Percentiles rank a stretch among this genome's conserved stretches.
phyloP scores from a whole-genome alignment of 2,888 invertebrate species.

The Cyaniris semiargus region DNA sequence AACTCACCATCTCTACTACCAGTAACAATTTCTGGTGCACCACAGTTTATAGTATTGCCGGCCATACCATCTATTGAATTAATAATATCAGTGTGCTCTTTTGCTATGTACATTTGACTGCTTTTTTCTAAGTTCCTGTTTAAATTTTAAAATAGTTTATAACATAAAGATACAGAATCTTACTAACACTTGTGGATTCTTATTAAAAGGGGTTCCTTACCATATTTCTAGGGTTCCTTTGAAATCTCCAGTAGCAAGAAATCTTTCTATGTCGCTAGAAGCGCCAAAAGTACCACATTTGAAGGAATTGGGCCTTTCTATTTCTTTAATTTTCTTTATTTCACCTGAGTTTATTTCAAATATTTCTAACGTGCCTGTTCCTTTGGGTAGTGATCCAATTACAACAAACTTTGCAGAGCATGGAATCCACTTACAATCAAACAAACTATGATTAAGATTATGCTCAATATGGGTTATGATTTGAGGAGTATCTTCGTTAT shows the following conservation, averaged over 20 bases:
- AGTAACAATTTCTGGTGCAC: constrained; percentile 97
- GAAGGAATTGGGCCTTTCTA: constrained; percentile 90
- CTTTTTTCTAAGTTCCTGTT: constrained; percentile 89
- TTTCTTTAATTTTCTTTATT: constrained; percentile 83
- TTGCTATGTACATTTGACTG: constrained; percentile 87
- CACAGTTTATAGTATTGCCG: constrained; percentile 89
- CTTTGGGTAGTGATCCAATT: constrained; percentile 91
- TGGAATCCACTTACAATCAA: constrained; percentile 98
- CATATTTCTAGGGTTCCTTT: constrained; percentile 91
- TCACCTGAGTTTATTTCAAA: constrained; percentile 89
- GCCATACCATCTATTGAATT: constrained; percentile 96
- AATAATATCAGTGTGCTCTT: constrained; percentile 90
- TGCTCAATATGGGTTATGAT: constrained; percentile 93
- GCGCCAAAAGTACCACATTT: constrained; percentile 98
- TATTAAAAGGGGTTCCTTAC: constrained; percentile 66
- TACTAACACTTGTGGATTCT: background rate
- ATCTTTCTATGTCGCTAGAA: constrained; percentile 88
- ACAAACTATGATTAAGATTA: constrained; percentile 90
- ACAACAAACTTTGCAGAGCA: constrained; percentile 95
- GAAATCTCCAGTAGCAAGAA: constrained; percentile 95
- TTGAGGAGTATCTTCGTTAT: constrained; percentile 87
- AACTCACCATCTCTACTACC: constrained; percentile 92
- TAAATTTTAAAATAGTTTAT: background rate
- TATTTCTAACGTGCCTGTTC: constrained; percentile 91
- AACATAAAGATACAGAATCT: background rate